phyloP scores from a whole-genome alignment of 1,140 invertebrate species.

The Drosophila sproati region DNA sequence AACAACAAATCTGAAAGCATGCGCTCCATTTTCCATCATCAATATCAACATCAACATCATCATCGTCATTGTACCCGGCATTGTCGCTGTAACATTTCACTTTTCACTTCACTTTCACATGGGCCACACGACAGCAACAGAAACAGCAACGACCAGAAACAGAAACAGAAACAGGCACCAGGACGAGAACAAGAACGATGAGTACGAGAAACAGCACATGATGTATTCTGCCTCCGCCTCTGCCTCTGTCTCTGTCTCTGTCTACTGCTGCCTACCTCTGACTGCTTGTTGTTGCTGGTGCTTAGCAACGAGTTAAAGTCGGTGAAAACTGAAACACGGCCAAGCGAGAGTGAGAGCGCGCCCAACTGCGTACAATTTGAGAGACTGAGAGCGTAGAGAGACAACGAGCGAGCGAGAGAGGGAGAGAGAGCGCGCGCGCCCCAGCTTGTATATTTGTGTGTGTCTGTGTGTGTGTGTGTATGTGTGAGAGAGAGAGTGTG shows the following conservation, averaged over 20 bases:
- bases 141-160: slow-evolving; percentile 43
- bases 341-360: slow-evolving; percentile 71
- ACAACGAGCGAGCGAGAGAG: slow-evolving; percentile 13
- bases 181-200: slow-evolving; percentile 32
- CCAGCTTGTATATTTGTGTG: not conserved
- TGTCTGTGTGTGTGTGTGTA: slow-evolving; percentile 11
- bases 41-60: slow-evolving; percentile 4
- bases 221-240: not conserved
- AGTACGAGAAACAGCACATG: slow-evolving; percentile 24
- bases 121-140: slow-evolving; percentile 48
- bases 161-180: slow-evolving; percentile 36
- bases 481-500: slow-evolving; percentile 3
- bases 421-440: slow-evolving; percentile 26
- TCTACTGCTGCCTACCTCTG: not conserved
- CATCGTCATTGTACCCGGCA: slow-evolving; percentile 51
- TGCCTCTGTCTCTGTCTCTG: no score
- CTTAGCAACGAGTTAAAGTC: slow-evolving; percentile 78
- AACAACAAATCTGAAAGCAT: slow-evolving; percentile 50
- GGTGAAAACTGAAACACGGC: slow-evolving; percentile 75
- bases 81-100: slow-evolving; percentile 77
- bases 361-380: slow-evolving; percentile 12
- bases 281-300: slow-evolving; percentile 43
- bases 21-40: slow-evolving; percentile 50
- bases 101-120: slow-evolving; percentile 84
- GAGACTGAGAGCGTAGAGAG: slow-evolving; percentile 13